phyloP scores from a whole-genome alignment of 2,797 vertebrate species.

The Girardinus metallicus region DNA sequence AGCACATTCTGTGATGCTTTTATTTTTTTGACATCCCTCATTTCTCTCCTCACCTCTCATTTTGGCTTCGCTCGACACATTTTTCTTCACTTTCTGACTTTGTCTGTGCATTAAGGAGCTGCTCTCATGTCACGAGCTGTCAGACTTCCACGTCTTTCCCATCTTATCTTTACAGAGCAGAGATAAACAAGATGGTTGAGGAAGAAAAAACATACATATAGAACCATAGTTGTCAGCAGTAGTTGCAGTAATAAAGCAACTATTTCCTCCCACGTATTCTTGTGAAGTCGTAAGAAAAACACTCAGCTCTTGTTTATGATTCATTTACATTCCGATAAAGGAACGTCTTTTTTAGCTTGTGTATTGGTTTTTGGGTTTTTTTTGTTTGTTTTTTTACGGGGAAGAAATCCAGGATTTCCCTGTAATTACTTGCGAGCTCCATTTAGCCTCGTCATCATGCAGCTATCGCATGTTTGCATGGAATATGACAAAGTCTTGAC shows the following conservation, averaged over 20 bases:
- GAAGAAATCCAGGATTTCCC: conserved; percentile 20
- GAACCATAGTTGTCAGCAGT: conserved; percentile 17
- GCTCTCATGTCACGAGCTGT: conserved; percentile 62
- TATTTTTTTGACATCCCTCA: not conserved
- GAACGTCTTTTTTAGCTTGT: not conserved
- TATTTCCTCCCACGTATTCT: conserved; percentile 18
- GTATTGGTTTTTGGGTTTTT: not conserved
- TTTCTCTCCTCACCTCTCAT: conserved; percentile 37
- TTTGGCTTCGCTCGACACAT: conserved; percentile 43
- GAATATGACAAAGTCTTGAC: conserved; percentile 26
- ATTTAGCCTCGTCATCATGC: conserved; percentile 1
- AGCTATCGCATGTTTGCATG: not conserved
- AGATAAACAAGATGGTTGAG: conserved; percentile 21
- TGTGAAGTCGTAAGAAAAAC: conserved; percentile 3
- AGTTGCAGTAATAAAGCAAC: conserved; percentile 9
- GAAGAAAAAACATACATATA: not conserved
- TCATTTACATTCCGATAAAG: conserved; percentile 17
- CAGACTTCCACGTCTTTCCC: conserved; percentile 50
- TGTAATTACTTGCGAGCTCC: conserved; percentile 14
- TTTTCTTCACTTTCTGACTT: conserved; percentile 43
- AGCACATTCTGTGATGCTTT: conserved; percentile 37
- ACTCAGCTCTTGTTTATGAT: conserved; percentile 3
- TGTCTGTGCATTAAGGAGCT: conserved; percentile 44
- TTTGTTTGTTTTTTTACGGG: not conserved
- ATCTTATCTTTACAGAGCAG: conserved; percentile 43